Evolutionary conservation across 1,140 invertebrate genomes (phyloP).

Genomic region (Aphis gossypii): DNA sequence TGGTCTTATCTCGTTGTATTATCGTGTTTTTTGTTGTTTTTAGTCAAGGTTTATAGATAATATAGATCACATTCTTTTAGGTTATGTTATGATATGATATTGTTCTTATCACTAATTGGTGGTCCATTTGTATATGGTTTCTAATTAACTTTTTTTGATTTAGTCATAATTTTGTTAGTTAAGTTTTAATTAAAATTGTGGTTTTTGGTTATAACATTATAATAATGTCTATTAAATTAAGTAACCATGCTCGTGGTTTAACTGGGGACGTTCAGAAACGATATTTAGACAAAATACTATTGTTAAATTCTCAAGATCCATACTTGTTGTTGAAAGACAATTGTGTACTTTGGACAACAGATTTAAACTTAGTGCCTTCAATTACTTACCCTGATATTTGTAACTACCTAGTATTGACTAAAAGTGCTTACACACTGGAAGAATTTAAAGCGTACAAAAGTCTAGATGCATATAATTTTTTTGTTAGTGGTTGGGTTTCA

Average conservation of each 20-base stretch:
- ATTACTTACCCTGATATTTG: slow-evolving; percentile 1
- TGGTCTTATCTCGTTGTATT: too few relatives aligned
- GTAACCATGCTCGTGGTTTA: background rate
- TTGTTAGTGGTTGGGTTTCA: too few relatives aligned
- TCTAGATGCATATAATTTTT: background rate
- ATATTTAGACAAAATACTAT: background rate
- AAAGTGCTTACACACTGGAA: background rate
- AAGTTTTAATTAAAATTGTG: background rate
- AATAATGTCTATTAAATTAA: background rate
- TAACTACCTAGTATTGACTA: background rate
- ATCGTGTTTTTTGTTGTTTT: too few relatives aligned
- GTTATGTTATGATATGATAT: background rate
- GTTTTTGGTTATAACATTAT: background rate
- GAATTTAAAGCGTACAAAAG: background rate
- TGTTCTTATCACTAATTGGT: background rate
- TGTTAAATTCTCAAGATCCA: background rate
- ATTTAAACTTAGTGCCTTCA: background rate
- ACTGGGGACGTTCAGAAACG: background rate
- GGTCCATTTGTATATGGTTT: background rate
- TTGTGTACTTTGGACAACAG: background rate
- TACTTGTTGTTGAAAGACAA: background rate
- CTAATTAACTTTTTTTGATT: background rate
- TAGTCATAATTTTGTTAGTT: background rate
- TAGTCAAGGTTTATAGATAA: too few relatives aligned
- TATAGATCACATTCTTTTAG: background rate